Evolutionary conservation across 2,888 invertebrate genomes (phyloP).

Genomic region (Neoscelio sp.): DNA sequence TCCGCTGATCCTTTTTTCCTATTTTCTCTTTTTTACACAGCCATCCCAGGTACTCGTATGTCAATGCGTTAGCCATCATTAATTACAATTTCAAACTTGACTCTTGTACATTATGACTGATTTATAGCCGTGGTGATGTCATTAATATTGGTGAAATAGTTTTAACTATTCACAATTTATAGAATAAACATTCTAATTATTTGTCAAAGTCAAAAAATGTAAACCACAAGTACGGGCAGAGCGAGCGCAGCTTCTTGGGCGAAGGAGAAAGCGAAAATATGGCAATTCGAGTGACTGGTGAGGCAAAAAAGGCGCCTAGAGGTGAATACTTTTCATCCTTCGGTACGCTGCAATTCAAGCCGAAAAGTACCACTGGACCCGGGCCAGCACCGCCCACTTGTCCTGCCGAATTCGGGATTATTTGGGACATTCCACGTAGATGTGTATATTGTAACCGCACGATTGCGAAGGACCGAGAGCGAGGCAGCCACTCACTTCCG

Average conservation of each 20-base stretch:
- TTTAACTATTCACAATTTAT: no score
- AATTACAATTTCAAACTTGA: slow-evolving; percentile 40
- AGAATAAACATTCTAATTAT: no score
- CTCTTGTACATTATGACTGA: no score
- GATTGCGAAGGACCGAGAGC: slow-evolving; percentile 52
- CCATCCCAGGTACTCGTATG: slow-evolving; percentile 12
- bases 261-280: slow-evolving; percentile 45
- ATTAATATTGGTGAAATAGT: slow-evolving; percentile 38
- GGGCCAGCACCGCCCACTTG: slow-evolving; percentile 79
- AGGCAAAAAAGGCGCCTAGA: slow-evolving; percentile 56
- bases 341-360: slow-evolving; percentile 72
- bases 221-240: slow-evolving; percentile 13
- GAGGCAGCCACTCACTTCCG: slow-evolving; percentile 74
- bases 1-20: slow-evolving; percentile 18
- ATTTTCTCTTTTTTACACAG: neutral
- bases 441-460: slow-evolving; percentile 71
- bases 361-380: slow-evolving; percentile 78
- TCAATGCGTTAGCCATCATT: slow-evolving; percentile 26
- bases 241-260: slow-evolving; percentile 40
- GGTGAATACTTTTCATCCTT: slow-evolving; percentile 76
- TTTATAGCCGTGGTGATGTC: slow-evolving; percentile 21
- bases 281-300: slow-evolving; percentile 29
- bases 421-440: slow-evolving; percentile 78
- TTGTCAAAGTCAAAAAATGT: slow-evolving; percentile 20
- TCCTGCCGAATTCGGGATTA: slow-evolving; percentile 78